These are phyloP conservation scores for Amiota mariae DNA, from an alignment of 2,888 invertebrate species.

Conservation along the genomic window DNA sequence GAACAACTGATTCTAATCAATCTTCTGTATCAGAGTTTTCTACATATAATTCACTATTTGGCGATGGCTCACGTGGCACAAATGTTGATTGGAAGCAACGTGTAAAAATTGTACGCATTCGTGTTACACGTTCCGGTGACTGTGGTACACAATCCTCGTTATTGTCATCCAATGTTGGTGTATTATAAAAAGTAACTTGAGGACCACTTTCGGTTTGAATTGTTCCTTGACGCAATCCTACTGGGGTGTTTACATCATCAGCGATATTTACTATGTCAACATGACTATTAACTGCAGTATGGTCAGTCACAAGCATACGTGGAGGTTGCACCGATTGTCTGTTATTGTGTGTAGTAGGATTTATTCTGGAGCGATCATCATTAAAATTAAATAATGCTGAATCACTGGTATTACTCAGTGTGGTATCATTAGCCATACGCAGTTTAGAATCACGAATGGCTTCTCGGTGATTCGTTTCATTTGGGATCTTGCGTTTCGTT, in stretches of 20 bases:
- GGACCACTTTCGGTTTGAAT: slow-evolving; percentile 48
- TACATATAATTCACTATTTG: slow-evolving; percentile 78
- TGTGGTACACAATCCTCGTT: slow-evolving; percentile 62
- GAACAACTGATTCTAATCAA: slow-evolving; percentile 43
- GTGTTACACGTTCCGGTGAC: slow-evolving; percentile 71
- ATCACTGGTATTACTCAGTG: slow-evolving; percentile 52
- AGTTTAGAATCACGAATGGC: slow-evolving; percentile 42
- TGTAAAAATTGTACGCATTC: slow-evolving; percentile 78
- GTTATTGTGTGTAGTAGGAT: slow-evolving; percentile 17
- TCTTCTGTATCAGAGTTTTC: slow-evolving; percentile 79
- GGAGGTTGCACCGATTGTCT: slow-evolving; percentile 51
- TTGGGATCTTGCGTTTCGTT: slow-evolving; percentile 55
- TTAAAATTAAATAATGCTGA: slow-evolving; percentile 20
- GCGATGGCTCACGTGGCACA: slow-evolving; percentile 76
- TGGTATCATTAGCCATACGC: slow-evolving; percentile 48
- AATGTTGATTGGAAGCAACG: slow-evolving; percentile 85
- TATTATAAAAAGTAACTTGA: slow-evolving; percentile 41
- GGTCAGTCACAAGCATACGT: slow-evolving; percentile 50
- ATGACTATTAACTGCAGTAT: slow-evolving; percentile 41
- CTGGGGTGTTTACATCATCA: slow-evolving; percentile 49
- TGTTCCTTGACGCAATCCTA: slow-evolving; percentile 15
- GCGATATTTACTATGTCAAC: slow-evolving; percentile 49
- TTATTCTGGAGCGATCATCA: slow-evolving; percentile 34
- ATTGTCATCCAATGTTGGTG: slow-evolving; percentile 20
- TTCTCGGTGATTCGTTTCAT: slow-evolving; percentile 27